Evolutionary conservation across 2,888 invertebrate genomes (phyloP), one percentile per base, ranked within the genome.

Genomic region (Scaptomyza caliginosa): DNA sequence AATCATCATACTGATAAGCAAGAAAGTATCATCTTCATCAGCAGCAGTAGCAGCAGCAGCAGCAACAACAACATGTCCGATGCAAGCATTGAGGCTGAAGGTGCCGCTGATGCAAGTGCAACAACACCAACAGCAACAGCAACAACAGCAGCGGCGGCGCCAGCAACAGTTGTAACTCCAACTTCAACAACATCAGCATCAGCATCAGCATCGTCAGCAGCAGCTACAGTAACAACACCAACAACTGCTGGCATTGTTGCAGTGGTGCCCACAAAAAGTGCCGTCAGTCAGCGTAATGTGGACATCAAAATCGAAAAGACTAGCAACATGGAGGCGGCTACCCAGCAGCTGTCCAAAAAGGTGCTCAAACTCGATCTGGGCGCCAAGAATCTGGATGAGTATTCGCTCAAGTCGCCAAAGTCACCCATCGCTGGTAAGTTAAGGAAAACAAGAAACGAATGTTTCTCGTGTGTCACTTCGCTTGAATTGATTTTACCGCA

Each of bases 211-310:
- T 5, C 39, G n/a, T 3, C 49, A 30, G 6, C 63, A 62, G 32
- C 68, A 43, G 5, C 65, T 43, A n/a, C 48, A 36, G n/a, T 70
- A 46, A 16, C 49, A 13, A 1, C 38, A 42, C 2, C 58, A 51
- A 8, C 58, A 23, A 26, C 60, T 16, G 48, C 60, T 30, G 48
- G 69, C 45, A 49, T 52, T n/a, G 39, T 50, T 24, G 46, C 49
- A 16, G 26, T 55, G 16, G 28, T 66, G 57, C 43, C 54, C 62
- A 75, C 74, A 26, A 90, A 79, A 79, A 93, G 93, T 74, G 94
- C 94, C 23, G 92, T 94, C 45, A 94, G 94, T 72, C 94, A 94
- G 80, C 93, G 93, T 67, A 93, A 93, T 39, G 93, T 94, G 46
- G 94, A 94, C 76, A 92, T 93, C 42, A 91, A 92, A 87, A 93